phyloP scores from a whole-genome alignment of 2,888 invertebrate genomes.

The Polyommatus iphigenia region DNA sequence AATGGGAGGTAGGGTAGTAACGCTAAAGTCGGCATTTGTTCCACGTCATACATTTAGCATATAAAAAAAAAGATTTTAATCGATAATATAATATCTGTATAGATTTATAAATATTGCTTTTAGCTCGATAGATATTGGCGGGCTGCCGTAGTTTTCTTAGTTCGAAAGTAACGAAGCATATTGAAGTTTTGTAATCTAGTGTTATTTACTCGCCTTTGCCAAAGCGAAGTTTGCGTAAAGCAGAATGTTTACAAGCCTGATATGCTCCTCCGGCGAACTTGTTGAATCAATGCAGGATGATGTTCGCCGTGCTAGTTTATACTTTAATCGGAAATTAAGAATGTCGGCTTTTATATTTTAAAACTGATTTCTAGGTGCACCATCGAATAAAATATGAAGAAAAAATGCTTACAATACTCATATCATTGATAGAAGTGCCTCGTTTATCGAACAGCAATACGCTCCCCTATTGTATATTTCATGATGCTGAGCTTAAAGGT shows the following conservation, averaged over 20 bases:
- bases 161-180: conserved; percentile 18
- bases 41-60: too few relatives aligned
- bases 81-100: not conserved
- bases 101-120: not conserved
- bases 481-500: conserved; percentile 13
- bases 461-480: conserved; percentile 24
- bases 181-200: conserved; percentile 26
- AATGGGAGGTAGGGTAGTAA: too few relatives aligned
- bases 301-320: not conserved
- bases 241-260: conserved; percentile 20
- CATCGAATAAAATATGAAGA: not conserved
- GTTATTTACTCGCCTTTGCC: conserved; percentile 26
- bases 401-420: not conserved
- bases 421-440: conserved; percentile 2
- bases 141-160: conserved; percentile 1
- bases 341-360: not conserved
- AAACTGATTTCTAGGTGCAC: not conserved
- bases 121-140: not conserved
- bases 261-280: conserved; percentile 23
- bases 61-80: too few relatives aligned
- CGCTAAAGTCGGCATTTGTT: too few relatives aligned
- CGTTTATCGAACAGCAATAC: conserved; percentile 5
- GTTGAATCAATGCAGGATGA: conserved; percentile 18
- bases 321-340: not conserved
- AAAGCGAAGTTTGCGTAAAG: conserved; percentile 17